Percentiles rank a stretch among this genome's conserved stretches.
phyloP scores from a whole-genome alignment of 2,113 vertebrate genomes.

The Rhegmatorhina hoffmannsi region DNA sequence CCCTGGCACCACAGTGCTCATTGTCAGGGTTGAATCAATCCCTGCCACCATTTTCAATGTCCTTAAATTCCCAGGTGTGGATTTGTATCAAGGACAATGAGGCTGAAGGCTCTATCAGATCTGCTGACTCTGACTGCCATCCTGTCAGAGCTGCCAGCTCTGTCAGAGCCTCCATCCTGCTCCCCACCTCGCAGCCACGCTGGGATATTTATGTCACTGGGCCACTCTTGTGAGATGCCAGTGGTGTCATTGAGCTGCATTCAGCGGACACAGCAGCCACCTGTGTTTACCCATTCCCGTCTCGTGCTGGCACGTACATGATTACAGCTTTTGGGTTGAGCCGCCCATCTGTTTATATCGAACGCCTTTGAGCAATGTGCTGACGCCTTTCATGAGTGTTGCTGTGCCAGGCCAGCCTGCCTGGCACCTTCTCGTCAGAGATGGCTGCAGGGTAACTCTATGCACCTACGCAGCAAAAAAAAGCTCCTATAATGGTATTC shows the following conservation, averaged over 20 bases:
- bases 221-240: background rate
- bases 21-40: background rate
- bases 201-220: background rate
- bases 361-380: background rate
- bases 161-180: background rate
- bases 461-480: background rate
- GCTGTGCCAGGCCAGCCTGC: background rate
- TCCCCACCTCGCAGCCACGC: background rate
- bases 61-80: background rate
- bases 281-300: background rate
- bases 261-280: background rate
- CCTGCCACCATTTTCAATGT: background rate
- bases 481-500: background rate
- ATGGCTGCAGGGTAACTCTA: background rate
- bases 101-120: background rate
- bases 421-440: background rate
- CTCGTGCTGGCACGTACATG: background rate
- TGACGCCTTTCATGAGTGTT: background rate
- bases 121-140: background rate
- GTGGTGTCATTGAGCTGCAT: background rate
- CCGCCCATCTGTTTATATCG: slow-evolving; percentile 2
- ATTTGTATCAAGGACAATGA: background rate
- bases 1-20: background rate
- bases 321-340: background rate
- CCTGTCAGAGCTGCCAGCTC: rapidly evolving